Conservation (phyloP, 2,888 invertebrate species). For the Sinodicranocentrus sp. region DNA sequence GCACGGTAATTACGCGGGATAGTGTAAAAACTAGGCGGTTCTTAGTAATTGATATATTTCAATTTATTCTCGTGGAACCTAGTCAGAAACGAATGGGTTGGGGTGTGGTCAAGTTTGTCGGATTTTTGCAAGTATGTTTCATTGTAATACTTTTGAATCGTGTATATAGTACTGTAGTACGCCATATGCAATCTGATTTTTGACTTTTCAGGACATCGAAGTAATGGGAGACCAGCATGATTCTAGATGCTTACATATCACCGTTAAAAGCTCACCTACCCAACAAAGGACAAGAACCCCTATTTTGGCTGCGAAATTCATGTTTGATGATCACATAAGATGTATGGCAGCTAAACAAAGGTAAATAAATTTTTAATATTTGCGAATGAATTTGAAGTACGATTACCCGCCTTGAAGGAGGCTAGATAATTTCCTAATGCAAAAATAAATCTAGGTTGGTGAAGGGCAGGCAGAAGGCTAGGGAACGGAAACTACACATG, state of each 20-base stretch:
- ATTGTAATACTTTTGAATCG: slow-evolving; percentile 19
- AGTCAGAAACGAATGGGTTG: slow-evolving; percentile 96
- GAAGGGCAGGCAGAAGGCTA: slow-evolving; percentile 93
- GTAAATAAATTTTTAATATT: slow-evolving; percentile 79
- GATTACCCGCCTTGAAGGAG: background rate
- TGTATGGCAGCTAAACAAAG: slow-evolving; percentile 99
- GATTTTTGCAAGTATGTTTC: slow-evolving; percentile 85
- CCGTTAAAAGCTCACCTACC: slow-evolving; percentile 86
- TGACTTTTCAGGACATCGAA: slow-evolving; percentile 89
- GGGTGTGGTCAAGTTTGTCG: slow-evolving; percentile 98
- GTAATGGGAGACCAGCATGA: slow-evolving; percentile 97
- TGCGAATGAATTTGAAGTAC: background rate
- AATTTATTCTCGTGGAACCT: slow-evolving; percentile 98
- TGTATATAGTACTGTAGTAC: background rate
- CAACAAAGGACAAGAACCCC: slow-evolving; percentile 84
- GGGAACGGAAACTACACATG: slow-evolving; percentile 97
- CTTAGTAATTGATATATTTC: slow-evolving; percentile 95
- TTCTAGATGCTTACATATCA: slow-evolving; percentile 95
- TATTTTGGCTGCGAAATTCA: slow-evolving; percentile 92
- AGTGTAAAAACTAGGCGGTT: slow-evolving; percentile 94
- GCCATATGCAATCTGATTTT: background rate
- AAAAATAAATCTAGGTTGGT: no score
- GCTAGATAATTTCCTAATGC: slow-evolving; percentile 7
- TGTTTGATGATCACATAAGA: slow-evolving; percentile 99
- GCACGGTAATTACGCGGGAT: slow-evolving; percentile 94